Evolutionary conservation across 2,113 vertebrate genomes (phyloP).

Genomic region (Odontophorus gujanensis): DNA sequence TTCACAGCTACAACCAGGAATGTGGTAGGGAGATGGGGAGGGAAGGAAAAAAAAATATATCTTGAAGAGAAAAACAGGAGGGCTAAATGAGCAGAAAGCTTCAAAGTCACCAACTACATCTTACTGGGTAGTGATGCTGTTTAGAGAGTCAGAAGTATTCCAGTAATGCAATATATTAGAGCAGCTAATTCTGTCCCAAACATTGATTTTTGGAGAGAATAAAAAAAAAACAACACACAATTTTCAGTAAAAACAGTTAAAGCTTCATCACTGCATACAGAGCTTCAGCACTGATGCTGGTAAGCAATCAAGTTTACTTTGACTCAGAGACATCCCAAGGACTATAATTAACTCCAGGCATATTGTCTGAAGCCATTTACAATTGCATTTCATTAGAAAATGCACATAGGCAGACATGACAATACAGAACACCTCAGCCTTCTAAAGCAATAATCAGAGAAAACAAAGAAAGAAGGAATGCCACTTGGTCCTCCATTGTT

Average conservation of each 20-base stretch:
- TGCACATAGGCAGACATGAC: not conserved
- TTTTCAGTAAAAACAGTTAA: not conserved
- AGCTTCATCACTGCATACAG: not conserved
- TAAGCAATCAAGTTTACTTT: not conserved
- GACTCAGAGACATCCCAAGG: not conserved
- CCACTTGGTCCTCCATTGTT: not conserved
- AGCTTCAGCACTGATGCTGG: not conserved
- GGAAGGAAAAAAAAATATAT: not conserved
- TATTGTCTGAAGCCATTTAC: not conserved
- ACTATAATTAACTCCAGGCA: not conserved
- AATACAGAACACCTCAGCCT: not conserved
- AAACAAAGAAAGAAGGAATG: not conserved
- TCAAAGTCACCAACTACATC: not conserved
- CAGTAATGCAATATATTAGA: not conserved
- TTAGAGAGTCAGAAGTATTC: not conserved
- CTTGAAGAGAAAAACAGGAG: not conserved
- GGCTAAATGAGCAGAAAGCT: not conserved
- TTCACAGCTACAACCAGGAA: not conserved
- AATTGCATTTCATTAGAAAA: not conserved
- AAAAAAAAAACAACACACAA: not conserved
- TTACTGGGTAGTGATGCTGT: not conserved
- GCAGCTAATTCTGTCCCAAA: not conserved
- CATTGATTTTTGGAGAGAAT: not conserved
- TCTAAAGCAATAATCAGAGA: not conserved
- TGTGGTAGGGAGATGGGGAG: not conserved